Evolutionary conservation across 1,140 invertebrate species (phyloP), one percentile per base, ranked within the genome.

Genomic region (Drosophila busckii): DNA sequence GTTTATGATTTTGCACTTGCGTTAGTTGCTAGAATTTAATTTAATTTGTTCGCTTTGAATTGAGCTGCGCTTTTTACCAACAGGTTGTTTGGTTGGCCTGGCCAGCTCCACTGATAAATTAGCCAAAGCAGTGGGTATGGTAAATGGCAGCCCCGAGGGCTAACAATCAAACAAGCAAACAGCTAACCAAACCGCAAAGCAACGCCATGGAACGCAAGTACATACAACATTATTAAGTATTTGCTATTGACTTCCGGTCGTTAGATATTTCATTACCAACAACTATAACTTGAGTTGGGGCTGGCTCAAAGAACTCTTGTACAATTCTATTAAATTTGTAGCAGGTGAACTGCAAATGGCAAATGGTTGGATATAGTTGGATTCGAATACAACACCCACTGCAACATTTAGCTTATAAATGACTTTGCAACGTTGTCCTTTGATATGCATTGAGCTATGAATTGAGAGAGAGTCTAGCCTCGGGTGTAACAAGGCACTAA

Each of bases 211-310:
- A 49, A 40, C 31, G 22, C 17, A 6, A 32, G 46, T 31, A 52
- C 42, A 55, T 75, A 70, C 75, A 82, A 66, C 73, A 80, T 80
- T 80, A 80, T 80, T 80, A 82, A 73, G 75, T 82, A 82, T 82
- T 82, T 82, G 75, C 75, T 60, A 82, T 82, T 63, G 76, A 82
- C 75, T 82, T 82, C 75, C 75, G 75, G 75, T 82, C 75, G 75
- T 82, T 82, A 82, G 75, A 82, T 82, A 82, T 82, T 82, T 82
- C 75, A 82, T 82, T 82, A 82, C 69, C 75, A 82, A 78, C 73
- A 58, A 13, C 12, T 31, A 16, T 32, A 40, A 46, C 23, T 28
- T 22, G 42, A 41, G 28, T 41, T 22, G 29, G 13, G 49, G 59
- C 41, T 41, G 32, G 13, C 22, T 35, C 52, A 54, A 48, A 37